phyloP scores from a whole-genome alignment of 2,113 vertebrate species.

The Phasianus colchicus region DNA sequence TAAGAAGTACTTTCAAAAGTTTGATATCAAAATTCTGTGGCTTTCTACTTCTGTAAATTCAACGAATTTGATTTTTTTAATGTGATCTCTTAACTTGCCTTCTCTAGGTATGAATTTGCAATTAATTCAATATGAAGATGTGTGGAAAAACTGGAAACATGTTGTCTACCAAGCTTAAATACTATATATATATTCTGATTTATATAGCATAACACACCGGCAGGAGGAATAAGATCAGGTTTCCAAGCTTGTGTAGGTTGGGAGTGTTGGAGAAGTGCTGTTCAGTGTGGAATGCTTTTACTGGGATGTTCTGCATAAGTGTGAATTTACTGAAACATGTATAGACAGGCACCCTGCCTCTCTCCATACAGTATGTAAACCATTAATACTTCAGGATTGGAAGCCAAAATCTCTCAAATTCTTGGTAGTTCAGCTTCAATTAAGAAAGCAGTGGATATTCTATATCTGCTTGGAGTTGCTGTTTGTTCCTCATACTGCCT shows the following conservation, averaged over 20 bases:
- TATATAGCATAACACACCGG: accelerated
- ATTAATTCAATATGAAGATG: neutral
- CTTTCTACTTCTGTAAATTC: neutral
- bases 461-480: accelerated
- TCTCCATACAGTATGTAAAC: accelerated
- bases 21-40: neutral
- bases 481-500: neutral
- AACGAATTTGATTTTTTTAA: neutral
- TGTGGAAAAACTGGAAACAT: neutral
- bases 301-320: neutral
- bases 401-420: neutral
- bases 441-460: neutral
- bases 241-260: neutral
- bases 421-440: neutral
- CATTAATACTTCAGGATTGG: neutral
- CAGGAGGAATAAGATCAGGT: neutral
- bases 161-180: neutral
- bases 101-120: neutral
- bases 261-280: neutral
- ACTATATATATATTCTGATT: neutral
- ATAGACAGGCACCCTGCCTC: neutral
- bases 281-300: neutral
- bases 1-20: neutral
- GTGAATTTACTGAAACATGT: neutral
- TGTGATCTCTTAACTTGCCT: neutral